A percentile compares a stretch with the other conserved stretches of the same genome.
Conservation (phyloP, 1,140 invertebrate species). For the Drosophila willistoni region DNA sequence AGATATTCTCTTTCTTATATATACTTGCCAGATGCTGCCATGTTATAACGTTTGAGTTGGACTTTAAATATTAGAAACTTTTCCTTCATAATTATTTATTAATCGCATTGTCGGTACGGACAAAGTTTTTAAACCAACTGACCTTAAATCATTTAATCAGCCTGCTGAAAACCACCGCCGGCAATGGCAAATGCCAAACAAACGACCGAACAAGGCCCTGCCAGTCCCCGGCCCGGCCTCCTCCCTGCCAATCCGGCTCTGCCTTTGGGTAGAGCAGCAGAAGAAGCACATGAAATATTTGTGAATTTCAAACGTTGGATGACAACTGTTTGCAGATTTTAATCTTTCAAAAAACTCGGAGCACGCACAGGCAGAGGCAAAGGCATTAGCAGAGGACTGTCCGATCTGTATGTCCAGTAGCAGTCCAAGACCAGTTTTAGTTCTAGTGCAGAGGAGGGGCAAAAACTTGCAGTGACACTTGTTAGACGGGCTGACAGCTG, state of each 20-base stretch:
- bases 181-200: conserved; percentile 31
- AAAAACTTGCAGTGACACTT: conserved; percentile 79
- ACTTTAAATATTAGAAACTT: conserved; percentile 26
- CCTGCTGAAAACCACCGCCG: conserved; percentile 30
- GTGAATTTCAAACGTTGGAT: conserved; percentile 74
- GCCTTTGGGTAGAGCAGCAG: neutral
- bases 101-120: conserved; percentile 41
- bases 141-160: conserved; percentile 80
- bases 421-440: conserved; percentile 48
- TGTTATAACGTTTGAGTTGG: neutral
- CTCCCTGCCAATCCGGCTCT: neutral
- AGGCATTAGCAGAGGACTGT: conserved; percentile 29
- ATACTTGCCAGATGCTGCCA: neutral
- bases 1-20: no score
- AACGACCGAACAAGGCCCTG: conserved; percentile 5
- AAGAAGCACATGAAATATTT: conserved; percentile 60
- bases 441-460: conserved; percentile 29
- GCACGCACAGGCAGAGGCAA: conserved; percentile 36
- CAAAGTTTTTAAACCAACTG: conserved; percentile 57
- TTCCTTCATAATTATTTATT: conserved; percentile 61
- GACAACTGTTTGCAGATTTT: conserved; percentile 82
- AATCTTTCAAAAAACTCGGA: conserved; percentile 75
- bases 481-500: conserved; percentile 79
- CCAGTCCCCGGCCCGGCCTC: neutral
- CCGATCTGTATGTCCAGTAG: conserved; percentile 45